A percentile compares a stretch with the other conserved stretches of the same genome.
These are phyloP conservation scores for Mobula birostris DNA, from an alignment of 2,113 vertebrate genomes.

Conservation along the genomic window DNA sequence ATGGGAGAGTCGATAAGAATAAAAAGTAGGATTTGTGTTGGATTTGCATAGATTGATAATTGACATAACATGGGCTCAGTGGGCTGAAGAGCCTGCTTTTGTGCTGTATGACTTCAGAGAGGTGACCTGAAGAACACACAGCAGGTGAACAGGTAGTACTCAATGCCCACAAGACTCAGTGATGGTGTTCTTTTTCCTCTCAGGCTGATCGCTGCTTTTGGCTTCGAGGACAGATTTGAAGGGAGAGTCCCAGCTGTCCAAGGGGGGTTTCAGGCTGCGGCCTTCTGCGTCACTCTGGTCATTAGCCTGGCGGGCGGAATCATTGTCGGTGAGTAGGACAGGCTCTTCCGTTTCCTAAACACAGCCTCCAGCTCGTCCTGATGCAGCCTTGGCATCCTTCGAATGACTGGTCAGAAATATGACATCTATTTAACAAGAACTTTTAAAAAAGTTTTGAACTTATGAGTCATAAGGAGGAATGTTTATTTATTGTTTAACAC, in stretches of 20 bases:
- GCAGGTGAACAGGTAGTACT: background rate
- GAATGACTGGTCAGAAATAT: background rate
- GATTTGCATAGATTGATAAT: background rate
- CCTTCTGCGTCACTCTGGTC: constrained; percentile 68
- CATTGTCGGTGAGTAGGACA: constrained; percentile 70
- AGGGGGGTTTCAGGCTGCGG: constrained; percentile 78
- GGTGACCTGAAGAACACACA: background rate
- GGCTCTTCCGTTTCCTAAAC: no score
- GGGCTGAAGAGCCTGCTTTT: no score
- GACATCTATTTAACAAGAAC: background rate
- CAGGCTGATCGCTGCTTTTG: constrained; percentile 66
- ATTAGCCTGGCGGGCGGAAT: constrained; percentile 78
- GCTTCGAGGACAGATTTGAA: constrained; percentile 46
- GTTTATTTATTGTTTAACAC: no score
- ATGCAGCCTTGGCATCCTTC: no score
- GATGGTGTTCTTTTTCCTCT: constrained; percentile 19
- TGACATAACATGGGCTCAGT: background rate
- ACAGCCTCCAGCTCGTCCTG: no score
- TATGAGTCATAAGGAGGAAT: no score
- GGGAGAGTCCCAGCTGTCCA: constrained; percentile 52
- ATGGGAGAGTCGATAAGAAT: background rate
- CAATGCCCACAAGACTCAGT: no score
- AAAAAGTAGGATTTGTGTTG: background rate
- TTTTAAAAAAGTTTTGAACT: no score
- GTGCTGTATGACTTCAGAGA: background rate